Evolutionary conservation across 1,140 invertebrate species (phyloP).

Genomic region (Papilio machaon): DNA sequence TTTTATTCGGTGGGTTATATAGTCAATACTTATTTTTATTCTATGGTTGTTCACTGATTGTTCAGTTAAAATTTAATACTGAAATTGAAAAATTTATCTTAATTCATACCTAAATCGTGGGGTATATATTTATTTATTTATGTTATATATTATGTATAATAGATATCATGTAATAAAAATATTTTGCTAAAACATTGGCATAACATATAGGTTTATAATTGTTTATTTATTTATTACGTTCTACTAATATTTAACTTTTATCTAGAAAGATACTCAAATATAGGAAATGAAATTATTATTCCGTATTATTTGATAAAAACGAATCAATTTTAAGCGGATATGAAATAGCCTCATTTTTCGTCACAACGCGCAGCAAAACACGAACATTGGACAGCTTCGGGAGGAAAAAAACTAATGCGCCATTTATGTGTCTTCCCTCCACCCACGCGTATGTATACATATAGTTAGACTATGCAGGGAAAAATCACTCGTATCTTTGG

Average conservation of each 20-base stretch:
- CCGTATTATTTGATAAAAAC: constrained; percentile 29
- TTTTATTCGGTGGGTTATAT: background rate
- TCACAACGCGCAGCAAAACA: constrained; percentile 66
- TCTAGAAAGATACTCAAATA: background rate
- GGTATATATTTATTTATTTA: background rate
- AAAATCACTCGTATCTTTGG: constrained; percentile 12
- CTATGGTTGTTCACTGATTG: background rate
- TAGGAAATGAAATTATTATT: background rate
- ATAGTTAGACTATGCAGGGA: background rate
- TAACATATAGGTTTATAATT: too few species aligned
- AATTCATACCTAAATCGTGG: background rate
- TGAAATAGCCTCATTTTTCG: constrained; percentile 76
- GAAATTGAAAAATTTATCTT: background rate
- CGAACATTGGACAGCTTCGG: constrained; percentile 64
- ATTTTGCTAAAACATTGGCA: too few species aligned
- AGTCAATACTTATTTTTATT: background rate
- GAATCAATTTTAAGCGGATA: constrained; percentile 48
- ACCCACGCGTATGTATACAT: constrained; percentile 41
- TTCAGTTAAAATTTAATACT: background rate
- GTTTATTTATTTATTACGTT: too few species aligned
- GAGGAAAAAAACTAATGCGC: constrained; percentile 72
- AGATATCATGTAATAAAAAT: too few species aligned
- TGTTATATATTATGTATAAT: too few species aligned
- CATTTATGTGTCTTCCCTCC: constrained; percentile 70
- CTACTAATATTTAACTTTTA: background rate